phyloP scores from a whole-genome alignment of 30 jellyfish, hydroid and myxozoan species.

The Pseudorhiza aurosa region DNA sequence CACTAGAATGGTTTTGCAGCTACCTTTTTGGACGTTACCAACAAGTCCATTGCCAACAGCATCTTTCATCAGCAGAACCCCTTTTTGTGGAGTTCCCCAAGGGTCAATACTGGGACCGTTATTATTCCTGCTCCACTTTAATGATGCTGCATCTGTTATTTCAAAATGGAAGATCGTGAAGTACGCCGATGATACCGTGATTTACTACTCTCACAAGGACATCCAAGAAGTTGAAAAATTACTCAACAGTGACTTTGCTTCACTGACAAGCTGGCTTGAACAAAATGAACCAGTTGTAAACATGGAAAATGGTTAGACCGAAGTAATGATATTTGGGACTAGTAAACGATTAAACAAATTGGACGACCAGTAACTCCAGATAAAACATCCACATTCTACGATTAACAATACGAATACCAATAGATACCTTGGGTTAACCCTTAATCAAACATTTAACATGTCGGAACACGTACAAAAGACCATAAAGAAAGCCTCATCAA shows the following conservation, averaged over 20 bases:
- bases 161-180: conserved; percentile 20
- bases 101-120: conserved; percentile 47
- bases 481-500: conserved; percentile 34
- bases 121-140: conserved; percentile 30
- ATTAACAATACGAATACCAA: conserved; percentile 24
- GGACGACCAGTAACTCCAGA: conserved; percentile 27
- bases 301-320: conserved; percentile 20
- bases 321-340: conserved; percentile 9
- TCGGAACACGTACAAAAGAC: conserved; percentile 41
- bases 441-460: conserved; percentile 34
- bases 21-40: conserved; percentile 61
- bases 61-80: conserved; percentile 32
- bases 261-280: conserved; percentile 28
- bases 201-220: conserved; percentile 29
- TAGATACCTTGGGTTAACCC: conserved; percentile 41
- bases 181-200: too few species aligned
- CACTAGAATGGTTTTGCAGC: conserved; percentile 57
- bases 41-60: conserved; percentile 46
- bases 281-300: conserved; percentile 29
- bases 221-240: conserved; percentile 18
- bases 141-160: conserved; percentile 27
- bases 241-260: conserved; percentile 29
- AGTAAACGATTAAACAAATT: too few species aligned
- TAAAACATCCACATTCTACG: conserved; percentile 11
- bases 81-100: conserved; percentile 33